phyloP scores from a whole-genome alignment of 2,888 invertebrate genomes.

The Steinernema scapterisci region DNA sequence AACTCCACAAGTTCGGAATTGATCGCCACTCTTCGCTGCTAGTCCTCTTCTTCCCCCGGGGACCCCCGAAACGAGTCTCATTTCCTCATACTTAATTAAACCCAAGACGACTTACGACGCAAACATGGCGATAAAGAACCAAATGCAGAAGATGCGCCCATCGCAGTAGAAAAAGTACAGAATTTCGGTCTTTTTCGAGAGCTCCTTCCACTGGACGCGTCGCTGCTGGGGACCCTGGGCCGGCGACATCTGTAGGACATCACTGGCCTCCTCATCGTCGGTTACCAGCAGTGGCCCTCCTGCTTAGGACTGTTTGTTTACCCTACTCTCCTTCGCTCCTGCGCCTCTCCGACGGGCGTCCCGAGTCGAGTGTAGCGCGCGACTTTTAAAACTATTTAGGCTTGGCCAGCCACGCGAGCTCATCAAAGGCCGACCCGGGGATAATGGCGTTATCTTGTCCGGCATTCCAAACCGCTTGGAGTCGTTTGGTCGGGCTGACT shows the following conservation, averaged over 20 bases:
- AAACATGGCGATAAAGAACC: neutral
- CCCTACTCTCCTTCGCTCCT: neutral
- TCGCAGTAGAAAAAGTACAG: constrained; percentile 22
- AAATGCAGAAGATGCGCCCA: constrained; percentile 23
- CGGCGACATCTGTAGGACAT: neutral
- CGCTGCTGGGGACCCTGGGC: neutral
- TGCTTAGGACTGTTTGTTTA: constrained; percentile 3
- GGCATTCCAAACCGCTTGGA: neutral
- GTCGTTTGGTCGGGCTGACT: neutral
- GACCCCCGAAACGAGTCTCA: neutral
- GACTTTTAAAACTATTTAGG: constrained; percentile 11
- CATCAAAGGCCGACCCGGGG: neutral
- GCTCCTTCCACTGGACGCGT: constrained; percentile 3
- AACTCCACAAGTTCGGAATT: neutral
- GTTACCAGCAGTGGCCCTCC: neutral
- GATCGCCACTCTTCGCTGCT: neutral
- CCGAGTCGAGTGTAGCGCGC: neutral
- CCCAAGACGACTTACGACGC: constrained; percentile 3
- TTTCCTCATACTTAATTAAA: constrained; percentile 8
- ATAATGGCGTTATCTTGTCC: constrained; percentile 22
- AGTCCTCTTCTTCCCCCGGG: neutral
- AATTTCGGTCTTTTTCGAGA: neutral
- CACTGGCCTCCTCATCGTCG: neutral
- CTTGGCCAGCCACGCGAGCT: neutral
- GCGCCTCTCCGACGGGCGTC: neutral